These are phyloP conservation scores for Meteorus sp. DNA, from an alignment of 1,140 invertebrate genomes.

Conservation along the genomic window DNA sequence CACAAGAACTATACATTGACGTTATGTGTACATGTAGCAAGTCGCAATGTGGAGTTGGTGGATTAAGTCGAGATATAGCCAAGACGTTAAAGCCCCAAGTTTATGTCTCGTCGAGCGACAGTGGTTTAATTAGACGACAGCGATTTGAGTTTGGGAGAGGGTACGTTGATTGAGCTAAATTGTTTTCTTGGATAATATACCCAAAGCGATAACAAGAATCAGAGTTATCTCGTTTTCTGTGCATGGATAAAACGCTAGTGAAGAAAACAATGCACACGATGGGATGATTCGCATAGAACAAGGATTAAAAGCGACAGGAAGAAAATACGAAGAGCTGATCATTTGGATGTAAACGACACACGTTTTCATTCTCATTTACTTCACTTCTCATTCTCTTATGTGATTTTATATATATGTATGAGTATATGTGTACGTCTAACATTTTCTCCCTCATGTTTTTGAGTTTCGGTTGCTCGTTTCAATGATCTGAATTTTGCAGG, in stretches of 20 bases:
- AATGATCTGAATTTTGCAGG: slow-evolving; percentile 24
- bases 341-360: neutral
- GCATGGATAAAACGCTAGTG: too few relatives aligned
- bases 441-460: neutral
- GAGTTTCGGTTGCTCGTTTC: slow-evolving; percentile 4
- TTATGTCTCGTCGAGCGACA: slow-evolving; percentile 52
- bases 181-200: slow-evolving; percentile 49
- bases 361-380: slow-evolving; percentile 11
- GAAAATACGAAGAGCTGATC: neutral
- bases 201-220: slow-evolving; percentile 14
- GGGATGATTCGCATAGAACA: neutral
- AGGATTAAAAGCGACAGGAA: slow-evolving; percentile 1
- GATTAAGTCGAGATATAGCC: slow-evolving; percentile 43
- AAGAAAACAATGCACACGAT: neutral
- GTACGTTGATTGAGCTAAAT: slow-evolving; percentile 62
- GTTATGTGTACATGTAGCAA: too few relatives aligned
- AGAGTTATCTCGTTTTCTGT: slow-evolving; percentile 11
- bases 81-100: slow-evolving; percentile 52
- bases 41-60: slow-evolving; percentile 17
- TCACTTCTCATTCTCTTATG: neutral
- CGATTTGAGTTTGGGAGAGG: slow-evolving; percentile 52
- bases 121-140: slow-evolving; percentile 59
- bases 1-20: too few relatives aligned
- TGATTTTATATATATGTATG: neutral
- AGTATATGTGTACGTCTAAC: too few relatives aligned